A percentile compares a stretch with the other conserved stretches of the same genome.
These are phyloP conservation scores for Sminthurinus aureus DNA, from an alignment of 2,888 invertebrate species.

Conservation along the genomic window DNA sequence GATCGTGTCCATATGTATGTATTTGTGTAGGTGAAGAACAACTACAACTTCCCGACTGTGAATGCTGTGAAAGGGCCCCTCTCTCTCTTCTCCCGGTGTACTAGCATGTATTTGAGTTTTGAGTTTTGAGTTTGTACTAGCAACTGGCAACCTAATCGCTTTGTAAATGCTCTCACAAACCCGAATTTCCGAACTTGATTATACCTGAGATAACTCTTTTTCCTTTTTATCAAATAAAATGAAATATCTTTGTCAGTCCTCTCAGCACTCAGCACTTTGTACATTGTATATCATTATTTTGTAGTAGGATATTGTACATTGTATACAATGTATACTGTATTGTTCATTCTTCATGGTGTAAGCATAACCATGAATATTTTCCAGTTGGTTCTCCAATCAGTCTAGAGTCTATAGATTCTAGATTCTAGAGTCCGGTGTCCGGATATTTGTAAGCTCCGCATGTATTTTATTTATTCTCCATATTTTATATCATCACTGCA, in stretches of 20 bases:
- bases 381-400: no score
- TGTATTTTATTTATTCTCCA: no score
- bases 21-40: background rate
- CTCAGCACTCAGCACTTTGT: background rate
- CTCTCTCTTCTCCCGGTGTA: slow-evolving; percentile 28
- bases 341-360: no score
- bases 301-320: background rate
- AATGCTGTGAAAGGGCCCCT: background rate
- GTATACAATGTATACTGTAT: no score
- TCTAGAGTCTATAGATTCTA: no score
- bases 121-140: background rate
- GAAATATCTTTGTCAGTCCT: slow-evolving; percentile 26
- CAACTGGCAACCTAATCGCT: slow-evolving; percentile 13
- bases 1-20: no score
- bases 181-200: slow-evolving; percentile 36
- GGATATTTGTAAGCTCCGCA: no score
- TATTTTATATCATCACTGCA: no score
- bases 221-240: background rate
- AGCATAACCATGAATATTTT: no score
- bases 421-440: no score
- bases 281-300: background rate
- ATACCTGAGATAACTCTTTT: slow-evolving; percentile 38
- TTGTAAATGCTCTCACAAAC: slow-evolving; percentile 35
- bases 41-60: slow-evolving; percentile 36
- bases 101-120: background rate